Conservation (phyloP, 2,888 invertebrate genomes). For the Agriotes lineatus region DNA sequence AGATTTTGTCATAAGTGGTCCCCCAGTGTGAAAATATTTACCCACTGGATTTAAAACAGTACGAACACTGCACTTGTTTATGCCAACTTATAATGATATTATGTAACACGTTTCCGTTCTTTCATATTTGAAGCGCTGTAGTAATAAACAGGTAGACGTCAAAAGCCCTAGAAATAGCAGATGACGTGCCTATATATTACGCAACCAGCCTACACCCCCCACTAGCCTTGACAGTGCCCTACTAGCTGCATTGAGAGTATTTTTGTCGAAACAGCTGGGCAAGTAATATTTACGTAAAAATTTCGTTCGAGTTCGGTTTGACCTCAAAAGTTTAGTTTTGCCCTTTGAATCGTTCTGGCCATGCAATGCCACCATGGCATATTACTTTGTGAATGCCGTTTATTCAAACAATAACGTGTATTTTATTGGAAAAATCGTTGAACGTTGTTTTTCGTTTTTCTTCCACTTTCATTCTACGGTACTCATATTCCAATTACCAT, state of each 20-base stretch:
- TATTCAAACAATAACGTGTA: no score
- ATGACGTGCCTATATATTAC: constrained; percentile 14
- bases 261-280: constrained; percentile 12
- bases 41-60: no score
- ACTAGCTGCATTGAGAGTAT: neutral
- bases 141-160: no score
- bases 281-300: constrained; percentile 1
- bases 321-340: neutral
- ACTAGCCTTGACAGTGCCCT: constrained; percentile 15
- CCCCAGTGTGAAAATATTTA: no score
- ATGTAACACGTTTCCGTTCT: neutral
- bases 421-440: no score
- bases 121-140: neutral
- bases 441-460: no score
- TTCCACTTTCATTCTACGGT: no score
- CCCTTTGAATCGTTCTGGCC: neutral
- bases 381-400: no score
- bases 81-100: neutral
- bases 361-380: no score
- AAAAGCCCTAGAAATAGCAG: neutral
- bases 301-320: neutral
- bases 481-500: no score
- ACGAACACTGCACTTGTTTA: no score
- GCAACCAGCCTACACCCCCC: neutral
- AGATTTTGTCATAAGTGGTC: no score